Evolutionary conservation across 2,888 invertebrate genomes (phyloP).

Genomic region (Kuschelorhynchus macadamiae): DNA sequence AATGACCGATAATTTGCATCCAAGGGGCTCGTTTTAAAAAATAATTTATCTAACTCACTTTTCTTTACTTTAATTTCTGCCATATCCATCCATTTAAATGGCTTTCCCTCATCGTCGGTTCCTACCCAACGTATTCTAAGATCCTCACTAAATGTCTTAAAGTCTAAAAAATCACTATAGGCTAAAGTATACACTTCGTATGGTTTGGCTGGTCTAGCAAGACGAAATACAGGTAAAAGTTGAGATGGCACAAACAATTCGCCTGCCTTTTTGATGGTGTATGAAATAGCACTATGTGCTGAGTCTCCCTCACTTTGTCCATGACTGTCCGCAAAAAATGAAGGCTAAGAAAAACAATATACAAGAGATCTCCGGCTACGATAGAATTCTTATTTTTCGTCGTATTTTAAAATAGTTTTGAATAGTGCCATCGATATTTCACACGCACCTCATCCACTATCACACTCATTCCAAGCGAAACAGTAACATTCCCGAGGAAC

Average conservation of each 20-base stretch:
- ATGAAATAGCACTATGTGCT: constrained; percentile 16
- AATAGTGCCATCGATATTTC: constrained; percentile 14
- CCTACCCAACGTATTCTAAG: constrained; percentile 7
- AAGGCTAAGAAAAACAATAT: constrained; percentile 5
- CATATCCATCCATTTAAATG: constrained; percentile 22
- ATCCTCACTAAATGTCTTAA: constrained; percentile 18
- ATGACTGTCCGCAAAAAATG: constrained; percentile 24
- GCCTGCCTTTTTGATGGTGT: constrained; percentile 29
- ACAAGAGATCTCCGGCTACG: constrained; percentile 16
- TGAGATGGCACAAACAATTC: constrained; percentile 23
- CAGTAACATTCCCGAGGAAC: not conserved
- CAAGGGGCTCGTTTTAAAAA: constrained; percentile 18
- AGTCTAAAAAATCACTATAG: constrained; percentile 17
- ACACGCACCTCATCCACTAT: constrained; percentile 4
- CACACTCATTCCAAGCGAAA: constrained; percentile 11
- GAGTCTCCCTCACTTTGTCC: constrained; percentile 30
- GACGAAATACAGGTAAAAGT: constrained; percentile 19
- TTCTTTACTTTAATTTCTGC: constrained; percentile 21
- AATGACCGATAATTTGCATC: constrained; percentile 17
- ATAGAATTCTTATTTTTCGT: constrained; percentile 2
- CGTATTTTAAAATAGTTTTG: constrained; percentile 6
- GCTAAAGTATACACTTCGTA: constrained; percentile 15
- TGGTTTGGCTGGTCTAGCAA: constrained; percentile 25
- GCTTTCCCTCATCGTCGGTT: constrained; percentile 14
- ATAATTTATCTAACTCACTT: constrained; percentile 12